These are phyloP conservation scores for Napeogenes inachia DNA, from an alignment of 2,888 invertebrate species.

Conservation along the genomic window DNA sequence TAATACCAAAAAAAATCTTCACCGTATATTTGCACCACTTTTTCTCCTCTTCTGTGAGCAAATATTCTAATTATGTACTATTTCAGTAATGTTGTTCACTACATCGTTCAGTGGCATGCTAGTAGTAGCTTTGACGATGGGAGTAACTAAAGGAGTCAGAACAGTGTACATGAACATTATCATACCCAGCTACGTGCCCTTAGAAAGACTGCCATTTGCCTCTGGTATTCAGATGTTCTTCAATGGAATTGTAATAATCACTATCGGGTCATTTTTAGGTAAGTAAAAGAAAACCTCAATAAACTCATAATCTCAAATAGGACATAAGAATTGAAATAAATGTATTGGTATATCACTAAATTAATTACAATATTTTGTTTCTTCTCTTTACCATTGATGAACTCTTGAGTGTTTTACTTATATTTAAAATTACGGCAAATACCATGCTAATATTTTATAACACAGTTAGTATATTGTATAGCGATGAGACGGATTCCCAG, in stretches of 20 bases:
- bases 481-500: too few species aligned
- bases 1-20: background rate
- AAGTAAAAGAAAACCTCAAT: constrained; percentile 30
- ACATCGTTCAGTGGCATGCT: constrained; percentile 61
- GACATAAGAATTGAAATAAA: too few species aligned
- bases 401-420: too few species aligned
- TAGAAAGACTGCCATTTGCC: constrained; percentile 81
- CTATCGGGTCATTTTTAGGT: constrained; percentile 81
- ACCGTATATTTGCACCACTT: background rate
- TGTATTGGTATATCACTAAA: background rate
- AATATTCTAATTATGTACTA: constrained; percentile 1
- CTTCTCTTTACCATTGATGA: too few species aligned
- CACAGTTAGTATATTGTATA: too few species aligned
- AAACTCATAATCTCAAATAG: too few species aligned
- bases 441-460: too few species aligned
- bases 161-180: constrained; percentile 83
- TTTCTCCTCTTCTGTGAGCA: background rate
- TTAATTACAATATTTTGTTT: too few species aligned
- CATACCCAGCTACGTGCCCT: constrained; percentile 82
- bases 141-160: constrained; percentile 82
- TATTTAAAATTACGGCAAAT: too few species aligned
- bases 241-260: constrained; percentile 79
- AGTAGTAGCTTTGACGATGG: constrained; percentile 77
- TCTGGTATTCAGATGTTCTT: constrained; percentile 83
- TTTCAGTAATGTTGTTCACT: constrained; percentile 71